Evolutionary conservation across 2,797 vertebrate species (phyloP), one percentile per base, ranked within the genome.

Genomic region (Taenioides sp.): DNA sequence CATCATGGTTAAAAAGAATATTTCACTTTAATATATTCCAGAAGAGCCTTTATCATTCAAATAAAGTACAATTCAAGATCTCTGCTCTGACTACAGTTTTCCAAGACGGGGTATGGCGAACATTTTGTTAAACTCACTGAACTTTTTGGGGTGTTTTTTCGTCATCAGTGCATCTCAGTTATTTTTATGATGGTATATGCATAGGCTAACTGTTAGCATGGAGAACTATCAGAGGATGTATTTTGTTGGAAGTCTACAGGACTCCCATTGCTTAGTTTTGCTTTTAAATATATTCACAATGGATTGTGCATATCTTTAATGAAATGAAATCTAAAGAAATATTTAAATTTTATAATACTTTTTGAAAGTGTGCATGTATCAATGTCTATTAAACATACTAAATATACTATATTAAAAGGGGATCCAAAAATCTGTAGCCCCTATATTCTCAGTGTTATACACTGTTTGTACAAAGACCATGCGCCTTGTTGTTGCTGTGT

Each of bases 401-500:
- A 52, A n/a, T n/a, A 52, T 52, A 50, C 49, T 12, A 10, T 23
- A 2, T 57, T 23, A 58, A 58, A 25, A 25, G n/a, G 18, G 3
- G 20, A 54, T n/a, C 52, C 52, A 54, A 54, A 54, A 54, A 22
- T 20, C 20, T 20, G 50, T 20, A 16, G 5, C 18, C 2, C 20
- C 18, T 17, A 34, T 10, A 37, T 37, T n/a, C 5, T 28, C 27
- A 34, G 31, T 62, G 31, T 34, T 62, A 4, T 31, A 16, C 6
- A 7, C 23, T 25, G 11, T 14, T 14, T 23, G 22, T 12, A 17
- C 22, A 60, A 60, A 74, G 65, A 31, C 9, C 7, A 67, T 75
- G 1, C 28, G 40, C 67, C 65, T 55, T 74, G 10, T 70, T 28
- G 77, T 78, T 79, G 80, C 78, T 64, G 37, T 81, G 63, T 55